Base-by-base conservation (phyloP, 1,140 invertebrate genomes). In the Orchestia grillus region DNA sequence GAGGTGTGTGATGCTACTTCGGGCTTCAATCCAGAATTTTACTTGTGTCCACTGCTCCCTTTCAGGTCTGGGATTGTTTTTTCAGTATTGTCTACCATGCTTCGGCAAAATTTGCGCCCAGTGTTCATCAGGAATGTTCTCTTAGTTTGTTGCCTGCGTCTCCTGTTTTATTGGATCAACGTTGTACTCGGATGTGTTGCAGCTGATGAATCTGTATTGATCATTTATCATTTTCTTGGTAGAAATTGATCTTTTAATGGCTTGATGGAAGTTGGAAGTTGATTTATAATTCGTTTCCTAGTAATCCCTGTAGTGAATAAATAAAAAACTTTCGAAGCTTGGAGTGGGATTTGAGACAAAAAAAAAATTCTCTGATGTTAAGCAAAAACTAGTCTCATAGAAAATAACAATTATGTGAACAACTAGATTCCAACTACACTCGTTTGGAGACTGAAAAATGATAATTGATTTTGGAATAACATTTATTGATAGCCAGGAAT, bases 1-100 rank as follows among this genome's bases (percentile, higher is more conserved):
- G 96, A 97, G 96, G 96, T 97, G 44, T 95, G 96, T n/a, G 11
- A 47, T 47, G 41, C 19, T 4, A 53, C 47, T 53, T 53, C 15
- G 1, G 1, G 62, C 28, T 15, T 15, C 11, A 1, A 36, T 77
- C 62, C 15, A 77, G 62, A 23, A 36, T 36, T 53, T 53, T 19
- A 8, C 47, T 8, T 6, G 47, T 53, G 47, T 19, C 6, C 6
- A 53, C 6, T 53, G 47, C 47, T 6, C 19, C 19, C 47, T 53
- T 53, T 19, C 19, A 53, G 6, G 6, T 53, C 47, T 53, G 47
- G 6, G 19, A 19, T 19, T 53, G 47, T 53, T 53, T 53, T 53
- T 53, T 53, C 47, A 53, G 47, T 53, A 19, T 19, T 53, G 47
- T 53, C 47, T 53, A 53, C 62, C 62, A 3, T 36, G 62, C 11